A percentile compares a stretch with the other conserved stretches of the same genome.
Conservation (phyloP, 2,113 vertebrate genomes). For the Pan paniscus region DNA sequence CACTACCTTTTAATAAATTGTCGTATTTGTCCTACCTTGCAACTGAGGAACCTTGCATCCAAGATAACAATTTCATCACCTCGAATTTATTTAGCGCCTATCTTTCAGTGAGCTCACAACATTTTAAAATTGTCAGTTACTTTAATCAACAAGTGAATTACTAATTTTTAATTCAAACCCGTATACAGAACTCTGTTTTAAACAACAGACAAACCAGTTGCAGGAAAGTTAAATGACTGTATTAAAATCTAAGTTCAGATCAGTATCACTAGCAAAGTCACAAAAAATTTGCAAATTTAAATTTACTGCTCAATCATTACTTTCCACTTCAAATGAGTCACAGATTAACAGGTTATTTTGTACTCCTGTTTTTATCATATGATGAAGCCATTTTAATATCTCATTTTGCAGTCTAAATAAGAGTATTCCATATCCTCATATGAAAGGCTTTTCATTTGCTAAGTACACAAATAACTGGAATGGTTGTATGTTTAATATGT, state of each 20-base stretch:
- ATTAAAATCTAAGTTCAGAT: not conserved
- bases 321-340: not conserved
- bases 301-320: not conserved
- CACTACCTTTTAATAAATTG: conserved; percentile 22
- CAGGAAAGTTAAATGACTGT: not conserved
- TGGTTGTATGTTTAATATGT: not conserved
- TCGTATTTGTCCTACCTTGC: not conserved
- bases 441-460: not conserved
- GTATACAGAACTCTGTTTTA: not conserved
- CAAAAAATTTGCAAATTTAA: not conserved
- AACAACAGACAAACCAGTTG: not conserved
- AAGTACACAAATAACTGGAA: not conserved
- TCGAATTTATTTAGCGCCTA: conserved; percentile 55
- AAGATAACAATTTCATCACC: conserved; percentile 34
- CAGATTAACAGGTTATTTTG: not conserved
- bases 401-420: not conserved
- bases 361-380: not conserved
- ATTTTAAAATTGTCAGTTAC: conserved; percentile 32
- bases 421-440: not conserved
- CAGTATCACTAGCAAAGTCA: not conserved
- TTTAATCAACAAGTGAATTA: conserved; percentile 46
- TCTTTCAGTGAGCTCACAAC: conserved; percentile 6
- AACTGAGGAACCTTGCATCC: conserved; percentile 25
- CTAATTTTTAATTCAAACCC: conserved; percentile 37
- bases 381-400: not conserved